Percentiles rank a stretch among this genome's conserved stretches.
Evolutionary conservation across 1,140 invertebrate species (phyloP).

Genomic region (Holcopasites calliopsidis): DNA sequence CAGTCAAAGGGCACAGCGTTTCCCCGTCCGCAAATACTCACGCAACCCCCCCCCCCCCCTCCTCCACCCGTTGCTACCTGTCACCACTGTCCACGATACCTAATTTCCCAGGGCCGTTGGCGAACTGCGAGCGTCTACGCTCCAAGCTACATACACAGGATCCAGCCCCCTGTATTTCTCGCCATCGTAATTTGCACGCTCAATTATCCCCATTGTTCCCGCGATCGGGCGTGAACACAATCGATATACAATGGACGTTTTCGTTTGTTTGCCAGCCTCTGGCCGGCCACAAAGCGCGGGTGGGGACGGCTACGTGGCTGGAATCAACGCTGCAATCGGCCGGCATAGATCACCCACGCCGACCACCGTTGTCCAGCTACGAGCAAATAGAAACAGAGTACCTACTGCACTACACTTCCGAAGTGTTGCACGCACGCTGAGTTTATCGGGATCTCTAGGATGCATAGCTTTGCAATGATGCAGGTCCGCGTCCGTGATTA

Average conservation of each 20-base stretch:
- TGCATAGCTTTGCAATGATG: no score
- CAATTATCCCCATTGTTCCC: slow-evolving; percentile 61
- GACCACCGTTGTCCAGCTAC: neutral
- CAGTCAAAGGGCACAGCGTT: no score
- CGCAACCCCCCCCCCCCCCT: no score
- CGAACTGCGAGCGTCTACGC: neutral
- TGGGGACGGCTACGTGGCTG: slow-evolving; percentile 45
- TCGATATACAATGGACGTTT: slow-evolving; percentile 61
- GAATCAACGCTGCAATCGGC: slow-evolving; percentile 50
- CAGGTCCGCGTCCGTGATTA: no score
- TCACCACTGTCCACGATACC: no score
- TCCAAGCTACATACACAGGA: slow-evolving; percentile 30
- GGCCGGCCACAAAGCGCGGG: slow-evolving; percentile 47
- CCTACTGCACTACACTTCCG: slow-evolving; percentile 20
- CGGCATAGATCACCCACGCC: slow-evolving; percentile 50
- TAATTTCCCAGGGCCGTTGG: no score
- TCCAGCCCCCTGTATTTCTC: slow-evolving; percentile 17
- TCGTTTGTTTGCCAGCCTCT: slow-evolving; percentile 59
- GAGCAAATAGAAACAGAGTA: slow-evolving; percentile 46
- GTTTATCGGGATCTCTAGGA: no score
- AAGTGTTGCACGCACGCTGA: no score
- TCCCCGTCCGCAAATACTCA: no score
- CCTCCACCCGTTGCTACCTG: no score
- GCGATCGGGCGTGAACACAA: slow-evolving; percentile 57
- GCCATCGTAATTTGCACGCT: slow-evolving; percentile 55